phyloP scores from a whole-genome alignment of 2,888 invertebrate genomes.

The Troglohyphantes excavatus region DNA sequence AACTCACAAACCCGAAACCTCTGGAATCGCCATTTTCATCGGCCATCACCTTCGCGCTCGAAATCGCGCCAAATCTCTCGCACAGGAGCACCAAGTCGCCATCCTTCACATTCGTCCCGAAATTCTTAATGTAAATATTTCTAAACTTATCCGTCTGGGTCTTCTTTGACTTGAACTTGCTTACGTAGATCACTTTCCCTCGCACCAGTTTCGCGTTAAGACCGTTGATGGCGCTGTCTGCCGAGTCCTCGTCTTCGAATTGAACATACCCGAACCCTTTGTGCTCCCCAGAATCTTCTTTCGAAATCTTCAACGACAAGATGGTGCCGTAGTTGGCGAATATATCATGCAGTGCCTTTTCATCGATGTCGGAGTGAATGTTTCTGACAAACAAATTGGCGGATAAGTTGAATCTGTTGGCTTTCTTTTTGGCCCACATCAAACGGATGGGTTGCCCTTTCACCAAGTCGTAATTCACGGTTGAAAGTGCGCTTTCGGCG shows the following conservation, averaged over 20 bases:
- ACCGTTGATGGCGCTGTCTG: conserved; percentile 97
- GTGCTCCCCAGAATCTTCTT: conserved; percentile 95
- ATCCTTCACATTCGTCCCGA: conserved; percentile 96
- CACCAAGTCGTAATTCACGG: conserved; percentile 99
- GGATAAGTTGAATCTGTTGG: conserved; percentile 88
- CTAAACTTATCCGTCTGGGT: conserved; percentile 95
- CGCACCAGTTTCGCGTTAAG: conserved; percentile 98
- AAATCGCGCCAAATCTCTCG: conserved; percentile 94
- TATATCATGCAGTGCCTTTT: conserved; percentile 99
- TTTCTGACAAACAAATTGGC: conserved; percentile 99
- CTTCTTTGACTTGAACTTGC: conserved; percentile 95
- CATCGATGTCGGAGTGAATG: conserved; percentile 98
- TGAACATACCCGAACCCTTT: conserved; percentile 99
- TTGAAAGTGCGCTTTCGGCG: conserved; percentile 99
- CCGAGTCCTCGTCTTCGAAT: conserved; percentile 99
- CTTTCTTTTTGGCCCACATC: conserved; percentile 99
- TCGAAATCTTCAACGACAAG: conserved; percentile 91
- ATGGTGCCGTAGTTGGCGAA: conserved; percentile 99
- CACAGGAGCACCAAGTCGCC: conserved; percentile 94
- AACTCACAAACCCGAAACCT: conserved; percentile 99
- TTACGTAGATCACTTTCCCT: conserved; percentile 93
- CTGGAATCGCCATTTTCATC: conserved; percentile 94
- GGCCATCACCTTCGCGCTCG: conserved; percentile 94
- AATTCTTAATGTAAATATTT: conserved; percentile 99
- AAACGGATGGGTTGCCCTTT: conserved; percentile 98